Conservation (phyloP, 2,888 invertebrate genomes). For the Helobdella robusta region DNA sequence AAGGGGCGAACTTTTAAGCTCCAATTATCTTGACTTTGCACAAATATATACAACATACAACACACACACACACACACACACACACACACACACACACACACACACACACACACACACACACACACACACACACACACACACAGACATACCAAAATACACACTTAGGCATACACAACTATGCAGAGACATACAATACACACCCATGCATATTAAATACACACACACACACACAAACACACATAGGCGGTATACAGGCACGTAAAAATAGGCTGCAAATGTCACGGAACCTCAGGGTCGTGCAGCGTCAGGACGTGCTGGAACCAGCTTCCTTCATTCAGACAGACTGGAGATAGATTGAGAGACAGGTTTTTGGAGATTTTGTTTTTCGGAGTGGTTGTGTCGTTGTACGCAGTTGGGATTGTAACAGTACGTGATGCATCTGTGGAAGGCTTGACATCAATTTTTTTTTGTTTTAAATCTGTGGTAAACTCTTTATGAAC, state of each 20-base stretch:
- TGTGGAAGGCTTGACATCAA: too few relatives aligned
- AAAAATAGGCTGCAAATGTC: constrained; percentile 86
- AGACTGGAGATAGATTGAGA: constrained; percentile 77
- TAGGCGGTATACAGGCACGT: constrained; percentile 87
- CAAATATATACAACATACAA: neutral
- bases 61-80: neutral
- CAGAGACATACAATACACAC: neutral
- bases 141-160: neutral
- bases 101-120: neutral
- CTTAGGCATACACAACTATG: neutral
- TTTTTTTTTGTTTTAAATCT: too few relatives aligned
- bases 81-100: neutral
- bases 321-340: constrained; percentile 77
- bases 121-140: neutral
- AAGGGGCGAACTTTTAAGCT: too few relatives aligned
- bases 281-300: constrained; percentile 89
- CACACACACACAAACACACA: too few relatives aligned
- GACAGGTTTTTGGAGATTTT: constrained; percentile 62
- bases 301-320: constrained; percentile 93
- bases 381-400: neutral
- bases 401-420: too few relatives aligned
- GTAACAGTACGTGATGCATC: too few relatives aligned
- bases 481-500: too few relatives aligned
- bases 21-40: too few relatives aligned
- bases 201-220: too few relatives aligned